Conservation (phyloP, 2,113 vertebrate genomes). For the Neopipo cinnamomea region DNA sequence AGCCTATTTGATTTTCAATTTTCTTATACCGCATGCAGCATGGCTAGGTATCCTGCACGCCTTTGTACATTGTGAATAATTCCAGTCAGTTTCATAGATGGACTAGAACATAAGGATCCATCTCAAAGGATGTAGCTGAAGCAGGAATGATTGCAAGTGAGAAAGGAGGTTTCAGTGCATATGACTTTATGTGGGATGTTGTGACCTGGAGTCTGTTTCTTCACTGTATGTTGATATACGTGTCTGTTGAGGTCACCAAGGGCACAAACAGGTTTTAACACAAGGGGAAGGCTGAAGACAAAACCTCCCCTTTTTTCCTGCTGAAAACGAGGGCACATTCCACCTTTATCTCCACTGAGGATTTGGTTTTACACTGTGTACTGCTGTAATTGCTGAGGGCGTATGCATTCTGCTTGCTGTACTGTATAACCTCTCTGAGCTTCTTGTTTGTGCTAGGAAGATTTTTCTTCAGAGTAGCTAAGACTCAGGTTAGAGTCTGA, state of each 20-base stretch:
- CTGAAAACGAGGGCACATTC: background rate
- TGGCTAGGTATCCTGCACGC: background rate
- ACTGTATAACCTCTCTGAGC: background rate
- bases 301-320: background rate
- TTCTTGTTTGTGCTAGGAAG: background rate
- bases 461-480: background rate
- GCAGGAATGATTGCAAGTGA: background rate
- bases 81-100: background rate
- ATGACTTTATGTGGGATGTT: background rate
- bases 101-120: background rate
- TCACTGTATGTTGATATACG: background rate
- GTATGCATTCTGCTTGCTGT: background rate
- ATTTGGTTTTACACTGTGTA: background rate
- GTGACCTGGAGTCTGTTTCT: background rate
- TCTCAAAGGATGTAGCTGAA: background rate
- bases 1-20: background rate
- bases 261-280: background rate
- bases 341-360: background rate
- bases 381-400: background rate
- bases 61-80: background rate
- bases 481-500: background rate
- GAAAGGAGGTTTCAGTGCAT: background rate
- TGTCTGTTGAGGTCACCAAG: background rate
- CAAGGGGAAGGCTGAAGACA: background rate
- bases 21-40: accelerated